Evolutionary conservation across 2,113 vertebrate species (phyloP), one percentile per base, ranked within the genome.

Genomic region (Acrocephalus arundinaceus): DNA sequence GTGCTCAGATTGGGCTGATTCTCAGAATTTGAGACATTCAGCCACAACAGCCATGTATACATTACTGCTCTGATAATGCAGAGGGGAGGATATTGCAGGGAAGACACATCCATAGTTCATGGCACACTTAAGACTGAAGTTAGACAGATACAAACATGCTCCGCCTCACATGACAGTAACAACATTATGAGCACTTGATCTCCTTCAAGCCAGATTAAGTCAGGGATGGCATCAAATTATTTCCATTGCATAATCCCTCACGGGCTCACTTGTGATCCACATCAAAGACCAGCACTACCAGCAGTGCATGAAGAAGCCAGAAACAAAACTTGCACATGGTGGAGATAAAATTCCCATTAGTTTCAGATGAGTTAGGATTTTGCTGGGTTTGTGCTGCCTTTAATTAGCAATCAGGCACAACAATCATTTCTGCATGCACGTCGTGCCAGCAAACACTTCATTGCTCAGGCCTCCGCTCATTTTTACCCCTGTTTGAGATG

Each of bases 161-260:
- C 65, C 66, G 24, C 27, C 37, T 81, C 59, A 28, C 9, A 20
- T 45, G 61, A 46, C 51, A 52, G 25, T 13, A 75, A 46, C 31
- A 11, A 71, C 45, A 68, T 65, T 54, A 61, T 6, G 12, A 93
- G 45, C 35, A 88, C 76, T 72, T 89, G 52, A 86, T 78, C 45
- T 84, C 65, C 67, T 84, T 72, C 72, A 65, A 90, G 30, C 23
- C 80, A 90, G 95, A 90, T 90, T 86, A 84, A 21, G 80, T 68
- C 85, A 87, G 62, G 46, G 49, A 88, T 81, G 45, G 30, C 41
- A 90, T 54, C 28, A 90, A 73, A 89, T 88, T 72, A 88, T 89
- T 94, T 86, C 74, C 73, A 16, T 75, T 61, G 52, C 11, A 15
- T 65, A 91, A 71, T 78, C 91, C 90, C 73, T 95, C 87, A 51